A percentile compares a stretch with the other conserved stretches of the same genome.
Conservation (phyloP, 1,140 invertebrate species). For the Penaeus vannamei region DNA sequence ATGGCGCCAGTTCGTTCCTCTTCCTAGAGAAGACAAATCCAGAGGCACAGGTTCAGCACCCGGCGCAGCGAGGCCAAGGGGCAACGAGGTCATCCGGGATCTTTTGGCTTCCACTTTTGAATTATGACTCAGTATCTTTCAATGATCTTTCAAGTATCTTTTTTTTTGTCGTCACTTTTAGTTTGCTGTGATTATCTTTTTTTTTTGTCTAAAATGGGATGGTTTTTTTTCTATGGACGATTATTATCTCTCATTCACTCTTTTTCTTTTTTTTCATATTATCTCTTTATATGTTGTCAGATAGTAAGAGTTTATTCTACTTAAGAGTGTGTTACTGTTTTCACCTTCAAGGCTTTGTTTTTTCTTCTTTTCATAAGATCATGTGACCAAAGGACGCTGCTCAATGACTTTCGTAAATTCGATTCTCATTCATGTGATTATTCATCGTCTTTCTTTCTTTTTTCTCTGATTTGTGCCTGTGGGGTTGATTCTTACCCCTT, state of each 20-base stretch:
- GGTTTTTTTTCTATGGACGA: background rate
- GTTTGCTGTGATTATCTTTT: too few species aligned
- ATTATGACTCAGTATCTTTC: too few species aligned
- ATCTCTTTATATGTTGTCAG: slow-evolving; percentile 5
- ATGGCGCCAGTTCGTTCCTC: slow-evolving; percentile 51
- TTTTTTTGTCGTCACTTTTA: too few species aligned
- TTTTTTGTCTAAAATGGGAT: too few species aligned
- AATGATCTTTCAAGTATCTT: too few species aligned
- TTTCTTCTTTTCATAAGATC: background rate
- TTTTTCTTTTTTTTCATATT: background rate
- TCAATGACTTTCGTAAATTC: too few species aligned
- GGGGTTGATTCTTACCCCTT: too few species aligned
- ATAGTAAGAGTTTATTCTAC: background rate
- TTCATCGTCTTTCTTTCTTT: too few species aligned
- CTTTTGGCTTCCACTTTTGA: too few species aligned
- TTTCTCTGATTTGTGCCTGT: too few species aligned
- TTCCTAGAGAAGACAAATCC: slow-evolving; percentile 8
- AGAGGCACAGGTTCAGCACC: slow-evolving; percentile 23
- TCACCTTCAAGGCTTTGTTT: background rate
- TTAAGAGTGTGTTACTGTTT: background rate
- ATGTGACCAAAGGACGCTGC: too few species aligned
- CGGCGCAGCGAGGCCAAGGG: background rate
- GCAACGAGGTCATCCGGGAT: background rate
- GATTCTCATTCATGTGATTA: too few species aligned
- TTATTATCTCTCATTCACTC: slow-evolving; percentile 3